Evolutionary conservation across 2,888 invertebrate species (phyloP).

Genomic region (Drosophila cracens): DNA sequence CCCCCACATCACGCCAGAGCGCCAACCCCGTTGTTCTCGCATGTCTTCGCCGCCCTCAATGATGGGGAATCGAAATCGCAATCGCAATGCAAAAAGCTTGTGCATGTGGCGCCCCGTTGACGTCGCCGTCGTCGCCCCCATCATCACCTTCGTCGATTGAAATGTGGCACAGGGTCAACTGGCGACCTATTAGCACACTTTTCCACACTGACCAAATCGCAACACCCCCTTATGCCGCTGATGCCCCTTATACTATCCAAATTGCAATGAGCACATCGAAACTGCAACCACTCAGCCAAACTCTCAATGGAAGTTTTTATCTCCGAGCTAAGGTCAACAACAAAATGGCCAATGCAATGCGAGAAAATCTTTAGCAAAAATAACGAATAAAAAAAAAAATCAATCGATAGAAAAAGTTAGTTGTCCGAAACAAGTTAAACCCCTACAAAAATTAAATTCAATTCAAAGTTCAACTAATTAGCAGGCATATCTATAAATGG

Average conservation of each 20-base stretch:
- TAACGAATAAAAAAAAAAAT: background rate
- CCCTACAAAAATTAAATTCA: background rate
- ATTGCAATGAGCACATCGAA: slow-evolving; percentile 22
- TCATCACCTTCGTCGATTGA: slow-evolving; percentile 40
- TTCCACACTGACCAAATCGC: slow-evolving; percentile 51
- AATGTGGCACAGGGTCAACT: slow-evolving; percentile 84
- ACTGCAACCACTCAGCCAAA: slow-evolving; percentile 50
- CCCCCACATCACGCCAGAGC: background rate
- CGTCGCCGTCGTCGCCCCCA: slow-evolving; percentile 12
- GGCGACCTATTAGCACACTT: slow-evolving; percentile 84
- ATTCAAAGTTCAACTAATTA: background rate
- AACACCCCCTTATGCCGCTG: background rate
- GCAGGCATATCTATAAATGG: background rate
- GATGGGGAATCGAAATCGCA: slow-evolving; percentile 23
- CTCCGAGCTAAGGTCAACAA: background rate
- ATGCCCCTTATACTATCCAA: background rate
- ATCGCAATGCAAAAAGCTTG: slow-evolving; percentile 63
- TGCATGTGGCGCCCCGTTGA: slow-evolving; percentile 50
- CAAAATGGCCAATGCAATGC: background rate
- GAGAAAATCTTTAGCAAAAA: background rate
- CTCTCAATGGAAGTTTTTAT: slow-evolving; percentile 74
- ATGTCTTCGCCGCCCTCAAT: slow-evolving; percentile 18
- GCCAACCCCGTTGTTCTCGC: slow-evolving; percentile 5
- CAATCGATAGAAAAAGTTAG: background rate
- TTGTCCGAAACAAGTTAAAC: background rate